Evolutionary conservation across 2,888 invertebrate species (phyloP), one percentile per base, ranked within the genome.

Genomic region (Aporophyla nigra): DNA sequence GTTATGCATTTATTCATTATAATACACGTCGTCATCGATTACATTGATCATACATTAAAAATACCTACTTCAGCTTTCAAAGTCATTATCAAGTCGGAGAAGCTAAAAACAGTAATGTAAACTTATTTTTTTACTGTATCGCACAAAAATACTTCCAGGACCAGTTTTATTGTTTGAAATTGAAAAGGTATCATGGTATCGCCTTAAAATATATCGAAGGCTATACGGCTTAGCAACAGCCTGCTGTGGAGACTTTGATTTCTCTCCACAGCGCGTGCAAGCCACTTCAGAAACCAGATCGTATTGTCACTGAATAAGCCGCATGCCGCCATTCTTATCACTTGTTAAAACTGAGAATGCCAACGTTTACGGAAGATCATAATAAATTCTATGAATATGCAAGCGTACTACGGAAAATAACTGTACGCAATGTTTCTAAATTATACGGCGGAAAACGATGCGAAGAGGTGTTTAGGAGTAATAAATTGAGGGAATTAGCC

Each of bases 181-280:
- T 49, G 7, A 46, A 66, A 73, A 73, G 14, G 53, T 49, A 40
- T 65, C 19, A 54, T 33, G 10, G 54, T 59, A 46, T 21, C 6
- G 19, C 14, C 19, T 51, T 78, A 58, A 79, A 66, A 74, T 65
- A 49, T 69, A 67, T 51, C 66, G 62, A 58, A 72, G 53, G 63
- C 56, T 67, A 67, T 53, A 59, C 51, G 53, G 71, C 82, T 76
- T 88, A 83, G 87, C 84, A 86, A 85, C 88, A 81, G 78, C 24
- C 49, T 65, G 65, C 56, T 78, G 67, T 72, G 59, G 65, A 74
- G 68, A 77, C 62, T 71, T 76, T 72, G 72, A 78, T 82, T 83
- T 85, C 82, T 82, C 78, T 82, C 33, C 40, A 43, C 54, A 51
- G 63, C 59, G 80, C 59, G 75, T 80, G 67, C 68, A 69, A 63